Percentiles rank a stretch among this genome's conserved stretches.
phyloP scores from a whole-genome alignment of 2,113 vertebrate species.

The Rhadina sibilatrix region DNA sequence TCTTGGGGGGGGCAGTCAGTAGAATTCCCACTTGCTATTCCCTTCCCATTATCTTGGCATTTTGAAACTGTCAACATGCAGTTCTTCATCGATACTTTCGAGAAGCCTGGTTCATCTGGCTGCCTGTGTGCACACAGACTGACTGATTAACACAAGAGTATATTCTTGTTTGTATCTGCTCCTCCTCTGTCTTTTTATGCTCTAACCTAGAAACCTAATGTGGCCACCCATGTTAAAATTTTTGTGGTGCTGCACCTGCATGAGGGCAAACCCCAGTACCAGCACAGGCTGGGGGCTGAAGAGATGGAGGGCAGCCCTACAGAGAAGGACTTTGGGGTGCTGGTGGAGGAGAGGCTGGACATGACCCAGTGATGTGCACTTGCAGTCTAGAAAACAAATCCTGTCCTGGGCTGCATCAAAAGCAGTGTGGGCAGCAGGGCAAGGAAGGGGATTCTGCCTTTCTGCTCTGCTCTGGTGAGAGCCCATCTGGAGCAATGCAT shows the following conservation, averaged over 20 bases:
- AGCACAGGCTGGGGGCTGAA: neutral
- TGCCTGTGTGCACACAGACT: neutral
- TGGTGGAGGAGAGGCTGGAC: neutral
- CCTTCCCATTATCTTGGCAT: neutral
- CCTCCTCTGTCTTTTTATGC: neutral
- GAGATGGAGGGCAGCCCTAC: neutral
- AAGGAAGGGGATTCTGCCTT: neutral
- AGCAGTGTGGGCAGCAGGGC: neutral
- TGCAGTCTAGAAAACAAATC: neutral
- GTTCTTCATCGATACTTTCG: neutral
- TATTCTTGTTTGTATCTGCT: neutral
- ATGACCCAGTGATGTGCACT: neutral
- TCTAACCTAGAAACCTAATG: neutral
- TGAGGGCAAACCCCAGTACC: neutral
- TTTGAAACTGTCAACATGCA: neutral
- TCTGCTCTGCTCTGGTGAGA: neutral
- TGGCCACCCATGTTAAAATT: neutral
- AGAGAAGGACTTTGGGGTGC: neutral
- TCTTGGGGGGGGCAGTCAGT: neutral
- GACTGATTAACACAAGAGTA: neutral
- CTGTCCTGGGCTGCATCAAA: neutral
- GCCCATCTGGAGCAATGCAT: accelerated
- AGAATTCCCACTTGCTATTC: neutral
- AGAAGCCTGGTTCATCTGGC: neutral
- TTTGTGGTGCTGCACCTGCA: neutral